Base-by-base conservation (phyloP, 2,888 invertebrate species). In the Drosophila anomelani region DNA sequence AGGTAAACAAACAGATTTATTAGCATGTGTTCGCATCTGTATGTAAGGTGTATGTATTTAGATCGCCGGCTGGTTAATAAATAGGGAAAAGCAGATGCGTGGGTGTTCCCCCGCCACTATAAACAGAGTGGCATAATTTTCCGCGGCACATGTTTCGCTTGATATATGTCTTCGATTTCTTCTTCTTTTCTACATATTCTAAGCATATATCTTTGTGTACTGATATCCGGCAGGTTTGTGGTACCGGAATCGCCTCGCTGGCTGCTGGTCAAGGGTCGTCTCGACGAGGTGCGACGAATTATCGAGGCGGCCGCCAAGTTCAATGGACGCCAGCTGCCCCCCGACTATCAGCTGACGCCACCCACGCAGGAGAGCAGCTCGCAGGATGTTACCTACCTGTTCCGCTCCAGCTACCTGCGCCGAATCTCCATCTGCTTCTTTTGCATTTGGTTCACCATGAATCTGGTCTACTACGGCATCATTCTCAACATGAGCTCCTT, bases 181-280 rank as follows among this genome's bases (percentile, higher is more conserved):
- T 44, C 10, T 13, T 13, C 13, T 34, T 20, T 8, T 20, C 20
- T 9, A 34, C 34, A 20, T 51, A 10, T 51, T 20, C 2, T 20
- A 6, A 53, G 15, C 26, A 46, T 62, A 54, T 60, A 26, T 32
- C 41, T 9, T 43, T 17, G 12, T 26, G 20, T 46, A 8, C 44
- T 53, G 9, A 20, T 41, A 76, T 20, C 51, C 54, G 53, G 62
- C 90, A 96, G 96, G 95, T 95, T 95, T 92, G 93, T 96, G 39
- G 92, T 96, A 63, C 96, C 96, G n/a, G 96, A 96, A 93, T 96
- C 96, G 3, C 96, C 96, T 1, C 93, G 96, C 88, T 96, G 96
- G 96, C 92, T 96, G 38, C 92, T 96, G 57, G 95, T 95, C 43
- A 95, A 95, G 93, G 96, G 96, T 29, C 94, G 94, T 76, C 94